phyloP scores from a whole-genome alignment of 2,888 invertebrate genomes.

The Parnassius apollo region DNA sequence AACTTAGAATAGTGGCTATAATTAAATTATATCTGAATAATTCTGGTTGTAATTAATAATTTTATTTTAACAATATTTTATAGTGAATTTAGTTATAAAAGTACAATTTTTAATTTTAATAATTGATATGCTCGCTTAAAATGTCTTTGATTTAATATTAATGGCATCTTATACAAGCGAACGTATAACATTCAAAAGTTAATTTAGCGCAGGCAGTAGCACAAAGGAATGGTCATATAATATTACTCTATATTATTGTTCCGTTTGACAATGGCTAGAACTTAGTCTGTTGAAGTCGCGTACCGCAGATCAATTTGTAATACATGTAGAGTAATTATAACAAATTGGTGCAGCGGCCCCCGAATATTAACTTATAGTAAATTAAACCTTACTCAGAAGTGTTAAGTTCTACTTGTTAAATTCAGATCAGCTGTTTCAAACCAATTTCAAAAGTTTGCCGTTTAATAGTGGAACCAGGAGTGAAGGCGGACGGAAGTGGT shows the following conservation, averaged over 20 bases:
- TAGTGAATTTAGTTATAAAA: too few species aligned
- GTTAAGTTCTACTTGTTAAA: conserved; percentile 28
- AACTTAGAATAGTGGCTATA: too few species aligned
- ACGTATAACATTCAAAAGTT: conserved; percentile 33
- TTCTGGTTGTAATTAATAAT: too few species aligned
- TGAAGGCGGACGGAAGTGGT: conserved; percentile 38
- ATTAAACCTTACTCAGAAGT: conserved; percentile 28
- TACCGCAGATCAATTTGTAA: conserved; percentile 55
- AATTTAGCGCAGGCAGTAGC: conserved; percentile 42
- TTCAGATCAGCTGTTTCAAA: conserved; percentile 8
- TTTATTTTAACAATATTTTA: too few species aligned
- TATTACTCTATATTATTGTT: conserved; percentile 53
- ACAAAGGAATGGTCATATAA: conserved; percentile 49
- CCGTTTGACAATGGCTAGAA: conserved; percentile 62
- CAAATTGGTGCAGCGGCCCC: conserved; percentile 29
- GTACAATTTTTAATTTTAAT: too few species aligned
- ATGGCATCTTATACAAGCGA: conserved; percentile 35
- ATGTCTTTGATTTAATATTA: conserved; percentile 9
- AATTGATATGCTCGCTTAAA: too few species aligned
- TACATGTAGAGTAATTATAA: conserved; percentile 36
- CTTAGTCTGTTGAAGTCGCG: conserved; percentile 53
- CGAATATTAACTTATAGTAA: conserved; percentile 11
- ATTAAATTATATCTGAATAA: too few species aligned
- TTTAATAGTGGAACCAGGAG: conserved; percentile 36
- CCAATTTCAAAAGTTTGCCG: conserved; percentile 38